Base-by-base conservation (phyloP, 2,888 invertebrate genomes). In the Agapostemon virescens region DNA sequence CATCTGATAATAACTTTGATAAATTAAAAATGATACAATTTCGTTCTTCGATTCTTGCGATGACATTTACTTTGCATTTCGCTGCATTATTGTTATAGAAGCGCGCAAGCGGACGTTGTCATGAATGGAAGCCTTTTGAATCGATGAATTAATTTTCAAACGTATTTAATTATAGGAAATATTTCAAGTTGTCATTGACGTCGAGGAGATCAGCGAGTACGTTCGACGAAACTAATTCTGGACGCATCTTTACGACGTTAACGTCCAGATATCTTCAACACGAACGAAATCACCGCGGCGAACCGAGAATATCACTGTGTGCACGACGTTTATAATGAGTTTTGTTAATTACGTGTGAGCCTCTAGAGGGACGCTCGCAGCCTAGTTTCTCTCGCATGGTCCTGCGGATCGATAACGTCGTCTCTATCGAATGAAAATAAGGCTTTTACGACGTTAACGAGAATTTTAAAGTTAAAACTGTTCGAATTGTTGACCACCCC, bases 241-340 rank as follows among this genome's bases (percentile, higher is more conserved):
- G 36, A n/a, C 36, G 20, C n/a, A 5, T 33, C 15, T 30, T 64
- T 20, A 11, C 26, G 26, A 20, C 72, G 52, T 58, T 42, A 69
- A 81, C 72, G 81, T 68, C 45, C 17, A n/a, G n/a, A 17, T 68
- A 30, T 61, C 52, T 36, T 64, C 30, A 33, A 61, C 78, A 67
- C 42, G 66, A 73, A 74, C 74, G 52, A 75, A 79, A 76, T 81
- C 69, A 66, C 38, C 55, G 68, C 38, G 61, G 38, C 58, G 17
- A 74, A 69, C 72, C 77, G 38, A 61, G 58, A 64, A 75, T 77
- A 40, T 49, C 55, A 61, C 45, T 33, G 38, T 55, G 42, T 36
- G 69, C 77, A 77, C 75, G 82, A 67, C 84, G 87, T 83, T 88
- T 86, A 85, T 89, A 89, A 89, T 89, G 89, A 89, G 89, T 89